Percentiles rank a stretch among this genome's conserved stretches.
phyloP scores from a whole-genome alignment of 2,113 vertebrate species.

The Ovibos moschatus region DNA sequence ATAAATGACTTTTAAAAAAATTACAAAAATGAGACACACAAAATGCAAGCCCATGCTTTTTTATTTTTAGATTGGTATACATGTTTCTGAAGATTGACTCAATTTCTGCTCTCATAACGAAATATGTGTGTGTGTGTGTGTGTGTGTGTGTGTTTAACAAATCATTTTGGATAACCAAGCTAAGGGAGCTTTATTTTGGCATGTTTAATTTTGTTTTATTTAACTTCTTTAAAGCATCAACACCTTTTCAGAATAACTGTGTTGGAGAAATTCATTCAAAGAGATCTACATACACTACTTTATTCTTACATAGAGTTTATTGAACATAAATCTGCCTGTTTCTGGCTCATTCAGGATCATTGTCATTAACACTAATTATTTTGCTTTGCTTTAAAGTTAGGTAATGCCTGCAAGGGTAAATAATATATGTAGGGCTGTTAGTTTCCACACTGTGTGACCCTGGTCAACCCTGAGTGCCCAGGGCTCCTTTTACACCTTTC shows the following conservation, averaged over 20 bases:
- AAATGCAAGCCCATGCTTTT: neutral
- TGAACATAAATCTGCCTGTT: neutral
- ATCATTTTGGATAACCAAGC: neutral
- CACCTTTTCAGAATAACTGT: neutral
- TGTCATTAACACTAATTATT: neutral
- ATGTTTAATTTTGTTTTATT: neutral
- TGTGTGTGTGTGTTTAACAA: neutral
- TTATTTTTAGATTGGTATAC: conserved; percentile 1
- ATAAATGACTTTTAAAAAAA: neutral
- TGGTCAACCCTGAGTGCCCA: neutral
- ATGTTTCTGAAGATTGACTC: conserved; percentile 12
- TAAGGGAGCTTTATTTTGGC: neutral
- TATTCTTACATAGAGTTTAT: neutral
- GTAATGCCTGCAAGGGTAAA: neutral
- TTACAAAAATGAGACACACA: neutral
- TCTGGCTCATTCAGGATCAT: neutral
- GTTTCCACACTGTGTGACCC: neutral
- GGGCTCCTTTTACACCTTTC: neutral
- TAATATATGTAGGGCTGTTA: neutral
- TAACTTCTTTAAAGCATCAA: conserved; percentile 1
- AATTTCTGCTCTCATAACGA: neutral
- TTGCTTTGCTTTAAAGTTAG: neutral
- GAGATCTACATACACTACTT: neutral
- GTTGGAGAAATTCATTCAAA: neutral
- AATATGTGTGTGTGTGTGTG: neutral